A percentile compares a stretch with the other conserved stretches of the same genome.
These are phyloP conservation scores for Heterodera carotae DNA, from an alignment of 1,140 invertebrate species.

Conservation along the genomic window DNA sequence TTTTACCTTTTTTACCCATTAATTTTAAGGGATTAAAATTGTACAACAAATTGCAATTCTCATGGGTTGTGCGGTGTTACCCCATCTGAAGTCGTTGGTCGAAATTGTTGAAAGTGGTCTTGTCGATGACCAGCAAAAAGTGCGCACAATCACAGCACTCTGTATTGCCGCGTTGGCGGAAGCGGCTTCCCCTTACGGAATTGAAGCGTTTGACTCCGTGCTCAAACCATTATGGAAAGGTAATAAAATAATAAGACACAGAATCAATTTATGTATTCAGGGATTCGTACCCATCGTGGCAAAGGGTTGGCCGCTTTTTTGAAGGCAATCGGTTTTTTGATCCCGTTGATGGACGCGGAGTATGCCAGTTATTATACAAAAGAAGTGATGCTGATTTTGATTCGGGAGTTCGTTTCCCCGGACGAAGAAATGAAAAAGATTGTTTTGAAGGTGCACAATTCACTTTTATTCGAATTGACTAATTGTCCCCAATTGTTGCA, in stretches of 20 bases:
- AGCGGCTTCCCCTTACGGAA: conserved; percentile 93
- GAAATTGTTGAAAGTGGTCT: conserved; percentile 96
- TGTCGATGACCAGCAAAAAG: conserved; percentile 77
- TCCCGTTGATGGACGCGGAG: conserved; percentile 99
- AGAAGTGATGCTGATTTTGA: conserved; percentile 99
- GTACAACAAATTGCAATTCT: conserved; percentile 99
- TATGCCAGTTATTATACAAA: conserved; percentile 99
- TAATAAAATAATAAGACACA: not conserved
- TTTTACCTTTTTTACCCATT: not conserved
- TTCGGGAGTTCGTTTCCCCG: conserved; percentile 97
- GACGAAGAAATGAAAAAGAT: conserved; percentile 99
- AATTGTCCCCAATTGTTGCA: conserved; percentile 38
- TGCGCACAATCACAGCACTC: conserved; percentile 93
- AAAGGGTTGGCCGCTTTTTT: conserved; percentile 98
- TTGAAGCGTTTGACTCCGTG: conserved; percentile 98
- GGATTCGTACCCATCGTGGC: conserved; percentile 94
- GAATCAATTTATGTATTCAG: conserved; percentile 24
- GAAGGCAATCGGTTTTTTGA: conserved; percentile 98
- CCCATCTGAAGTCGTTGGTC: conserved; percentile 93
- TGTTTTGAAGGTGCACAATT: conserved; percentile 81
- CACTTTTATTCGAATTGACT: not conserved
- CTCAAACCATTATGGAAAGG: conserved; percentile 97
- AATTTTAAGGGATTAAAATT: conserved; percentile 81
- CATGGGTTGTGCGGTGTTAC: conserved; percentile 98
- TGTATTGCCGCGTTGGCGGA: conserved; percentile 89